Base-by-base conservation (phyloP, 2,113 vertebrate genomes). In the Strigops habroptila region DNA sequence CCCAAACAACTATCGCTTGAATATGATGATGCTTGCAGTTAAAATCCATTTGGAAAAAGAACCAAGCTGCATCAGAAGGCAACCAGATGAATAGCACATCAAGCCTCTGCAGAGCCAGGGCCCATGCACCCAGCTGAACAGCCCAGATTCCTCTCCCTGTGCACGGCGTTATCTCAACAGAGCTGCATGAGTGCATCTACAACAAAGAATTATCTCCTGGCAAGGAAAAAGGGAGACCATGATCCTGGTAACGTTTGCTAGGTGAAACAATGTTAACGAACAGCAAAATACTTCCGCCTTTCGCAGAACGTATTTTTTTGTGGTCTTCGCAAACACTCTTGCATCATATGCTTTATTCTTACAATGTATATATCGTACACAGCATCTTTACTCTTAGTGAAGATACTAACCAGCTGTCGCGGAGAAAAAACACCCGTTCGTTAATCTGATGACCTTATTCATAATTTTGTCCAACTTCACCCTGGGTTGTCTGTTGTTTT, bases 41-140 rank as follows among this genome's bases (percentile, higher is more conserved):
- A 44, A 52, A 73, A 70, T 18, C 11, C 10, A 1, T 33, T 27
- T 27, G 15, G 18, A 31, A 13, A 41, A 52, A 86, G 23, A 74
- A 31, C 7, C 18, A 49, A 84, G 46, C 7, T 24, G 62, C 25
- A 60, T 1, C 9, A 19, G 60, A 65, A 59, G 13, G 31, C 19
- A 41, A 27, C 7, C 14, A 44, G 6, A 22, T 3, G 35, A n/a
- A 51, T 18, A 13, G 9, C 3, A 1, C 14, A 13, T 0, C 0
- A 6, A 37, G 44, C 17, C 7, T 5, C 8, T 10, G 23, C n/a
- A 23, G 30, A 39, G 48, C 8, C 33, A 4, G 9, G 49, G 17
- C 28, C 4, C 10, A 14, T 0, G 3, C 1, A 14, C 14, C 35
- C 5, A 4, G 28, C 3, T 5, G 7, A 37, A 21, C 5, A 41